Conservation (phyloP, 1,140 invertebrate genomes). For the Penaeus vannamei region DNA sequence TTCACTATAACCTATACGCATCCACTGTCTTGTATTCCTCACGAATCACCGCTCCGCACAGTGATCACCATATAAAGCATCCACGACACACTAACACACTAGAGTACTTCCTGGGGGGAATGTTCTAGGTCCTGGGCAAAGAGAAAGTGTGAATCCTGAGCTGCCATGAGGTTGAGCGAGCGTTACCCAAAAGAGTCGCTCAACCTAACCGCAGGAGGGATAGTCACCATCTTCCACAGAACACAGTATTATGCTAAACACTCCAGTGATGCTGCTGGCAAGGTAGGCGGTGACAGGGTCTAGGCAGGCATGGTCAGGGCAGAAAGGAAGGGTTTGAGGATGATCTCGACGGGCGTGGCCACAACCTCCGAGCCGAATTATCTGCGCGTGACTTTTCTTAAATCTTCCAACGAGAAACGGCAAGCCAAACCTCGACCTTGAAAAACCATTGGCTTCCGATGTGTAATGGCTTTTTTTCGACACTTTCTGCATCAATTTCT, state of each 20-base stretch:
- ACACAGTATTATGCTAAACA: conserved; percentile 62
- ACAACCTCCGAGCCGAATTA: too few species aligned
- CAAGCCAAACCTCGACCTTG: too few species aligned
- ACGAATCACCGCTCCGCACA: conserved; percentile 53
- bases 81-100: conserved; percentile 63
- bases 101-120: conserved; percentile 56
- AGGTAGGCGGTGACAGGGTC: conserved; percentile 31
- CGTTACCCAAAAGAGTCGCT: conserved; percentile 22
- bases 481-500: too few species aligned
- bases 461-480: too few species aligned
- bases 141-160: conserved; percentile 49
- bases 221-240: conserved; percentile 53
- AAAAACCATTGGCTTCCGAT: too few species aligned
- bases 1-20: conserved; percentile 54
- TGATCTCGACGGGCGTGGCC: too few species aligned
- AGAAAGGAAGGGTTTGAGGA: too few species aligned
- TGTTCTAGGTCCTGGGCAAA: conserved; percentile 51
- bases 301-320: not conserved
- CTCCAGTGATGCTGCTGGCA: conserved; percentile 35
- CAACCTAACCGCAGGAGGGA: conserved; percentile 42
- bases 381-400: too few species aligned
- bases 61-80: conserved; percentile 62
- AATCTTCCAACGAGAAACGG: too few species aligned
- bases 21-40: conserved; percentile 51
- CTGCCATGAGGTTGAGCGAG: conserved; percentile 45